Evolutionary conservation across 2,797 vertebrate species (phyloP).

Genomic region (Smutsia temminckii): DNA sequence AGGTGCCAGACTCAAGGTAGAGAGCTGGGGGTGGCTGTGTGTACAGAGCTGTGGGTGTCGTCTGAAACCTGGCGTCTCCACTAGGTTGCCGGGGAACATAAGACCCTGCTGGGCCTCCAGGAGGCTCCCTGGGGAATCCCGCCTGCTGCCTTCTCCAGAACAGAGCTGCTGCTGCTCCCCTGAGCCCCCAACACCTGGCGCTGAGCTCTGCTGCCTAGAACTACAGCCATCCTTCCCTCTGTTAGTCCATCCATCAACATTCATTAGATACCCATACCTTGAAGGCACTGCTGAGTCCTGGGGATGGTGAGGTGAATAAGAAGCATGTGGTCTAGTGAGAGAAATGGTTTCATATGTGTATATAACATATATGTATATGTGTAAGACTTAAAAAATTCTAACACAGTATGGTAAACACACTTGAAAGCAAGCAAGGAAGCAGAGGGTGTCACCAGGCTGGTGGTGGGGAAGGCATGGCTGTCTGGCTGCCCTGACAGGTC

Average conservation of each 20-base stretch:
- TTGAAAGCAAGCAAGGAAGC: background rate
- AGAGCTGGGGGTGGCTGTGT: too few species aligned
- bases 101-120: background rate
- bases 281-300: background rate
- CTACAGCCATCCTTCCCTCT: background rate
- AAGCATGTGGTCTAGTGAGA: background rate
- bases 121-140: background rate
- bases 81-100: background rate
- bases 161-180: background rate
- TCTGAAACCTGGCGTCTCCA: background rate
- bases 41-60: background rate
- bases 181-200: background rate
- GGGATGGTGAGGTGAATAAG: background rate
- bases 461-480: background rate
- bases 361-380: background rate
- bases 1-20: background rate
- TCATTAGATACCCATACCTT: background rate
- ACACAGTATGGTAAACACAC: background rate
- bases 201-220: conserved; percentile 49
- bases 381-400: background rate
- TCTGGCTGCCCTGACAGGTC: background rate
- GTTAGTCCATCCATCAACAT: background rate
- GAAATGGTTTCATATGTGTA: background rate
- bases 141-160: background rate
- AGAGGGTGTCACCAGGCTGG: background rate